Percentiles rank a stretch among this genome's conserved stretches.
phyloP scores from a whole-genome alignment of 2,888 invertebrate species.

The Nowickia ferox region DNA sequence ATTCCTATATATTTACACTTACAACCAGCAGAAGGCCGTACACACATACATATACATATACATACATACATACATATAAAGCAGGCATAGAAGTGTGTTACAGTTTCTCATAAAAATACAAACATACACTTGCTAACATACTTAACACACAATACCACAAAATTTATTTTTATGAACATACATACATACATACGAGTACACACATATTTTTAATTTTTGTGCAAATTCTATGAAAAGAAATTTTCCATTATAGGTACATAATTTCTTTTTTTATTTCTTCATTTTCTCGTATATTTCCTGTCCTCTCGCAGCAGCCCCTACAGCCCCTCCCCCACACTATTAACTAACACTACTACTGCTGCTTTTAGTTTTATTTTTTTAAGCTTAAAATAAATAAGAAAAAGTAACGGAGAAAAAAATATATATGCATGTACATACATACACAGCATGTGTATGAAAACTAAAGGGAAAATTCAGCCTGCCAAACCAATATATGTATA shows the following conservation, averaged over 20 bases:
- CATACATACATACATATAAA: background rate
- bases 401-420: constrained; percentile 42
- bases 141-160: constrained; percentile 61
- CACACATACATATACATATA: background rate
- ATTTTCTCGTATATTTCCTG: constrained; percentile 55
- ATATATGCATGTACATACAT: background rate
- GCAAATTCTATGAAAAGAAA: constrained; percentile 81
- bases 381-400: constrained; percentile 62
- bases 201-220: constrained; percentile 77
- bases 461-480: constrained; percentile 65
- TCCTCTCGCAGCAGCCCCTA: background rate
- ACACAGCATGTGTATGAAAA: constrained; percentile 45
- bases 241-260: constrained; percentile 80
- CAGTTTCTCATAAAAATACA: constrained; percentile 1
- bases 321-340: background rate
- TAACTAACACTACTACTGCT: constrained; percentile 20
- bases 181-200: background rate
- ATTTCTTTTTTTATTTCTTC: constrained; percentile 62
- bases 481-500: constrained; percentile 69
- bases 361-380: constrained; percentile 54
- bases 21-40: constrained; percentile 11
- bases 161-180: constrained; percentile 63
- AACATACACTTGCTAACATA: background rate
- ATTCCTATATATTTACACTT: constrained; percentile 39
- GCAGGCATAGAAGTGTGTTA: constrained; percentile 28